A percentile compares a stretch with the other conserved stretches of the same genome.
Conservation (phyloP, 2,888 invertebrate genomes). For the Pristionchus entomophagus region DNA sequence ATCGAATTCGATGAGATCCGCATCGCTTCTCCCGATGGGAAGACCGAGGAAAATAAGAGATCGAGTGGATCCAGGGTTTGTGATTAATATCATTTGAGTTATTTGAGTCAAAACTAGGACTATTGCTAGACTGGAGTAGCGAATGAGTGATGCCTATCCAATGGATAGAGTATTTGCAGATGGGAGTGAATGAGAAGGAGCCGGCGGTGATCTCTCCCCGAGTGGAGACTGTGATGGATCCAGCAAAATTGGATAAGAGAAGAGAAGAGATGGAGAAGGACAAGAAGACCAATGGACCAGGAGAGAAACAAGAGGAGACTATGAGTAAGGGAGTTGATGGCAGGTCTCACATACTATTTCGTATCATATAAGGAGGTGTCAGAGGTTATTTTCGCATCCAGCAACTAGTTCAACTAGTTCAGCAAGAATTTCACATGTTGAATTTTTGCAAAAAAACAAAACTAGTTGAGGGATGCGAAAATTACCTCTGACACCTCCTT, state of each 20-base stretch:
- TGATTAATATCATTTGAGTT: neutral
- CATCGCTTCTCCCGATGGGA: constrained; percentile 49
- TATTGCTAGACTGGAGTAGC: no score
- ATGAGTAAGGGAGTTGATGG: no score
- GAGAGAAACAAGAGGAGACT: neutral
- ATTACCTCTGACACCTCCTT: no score
- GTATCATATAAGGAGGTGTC: no score
- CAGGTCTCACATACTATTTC: no score
- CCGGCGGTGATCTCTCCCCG: constrained; percentile 40
- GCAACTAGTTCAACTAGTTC: no score
- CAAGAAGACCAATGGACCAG: no score
- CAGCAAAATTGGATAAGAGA: constrained; percentile 1
- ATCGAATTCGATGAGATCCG: constrained; percentile 55
- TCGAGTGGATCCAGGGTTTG: neutral
- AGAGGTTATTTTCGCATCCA: no score
- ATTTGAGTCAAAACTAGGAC: neutral
- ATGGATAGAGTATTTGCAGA: neutral
- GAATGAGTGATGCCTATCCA: no score
- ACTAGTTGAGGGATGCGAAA: no score
- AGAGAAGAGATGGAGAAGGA: neutral
- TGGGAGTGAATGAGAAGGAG: neutral
- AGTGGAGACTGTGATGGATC: constrained; percentile 43
- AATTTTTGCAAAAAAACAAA: no score
- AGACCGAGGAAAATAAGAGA: neutral
- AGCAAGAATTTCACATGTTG: no score